phyloP scores from a whole-genome alignment of 2,797 vertebrate genomes.

The Sebastes ruberrimus region DNA sequence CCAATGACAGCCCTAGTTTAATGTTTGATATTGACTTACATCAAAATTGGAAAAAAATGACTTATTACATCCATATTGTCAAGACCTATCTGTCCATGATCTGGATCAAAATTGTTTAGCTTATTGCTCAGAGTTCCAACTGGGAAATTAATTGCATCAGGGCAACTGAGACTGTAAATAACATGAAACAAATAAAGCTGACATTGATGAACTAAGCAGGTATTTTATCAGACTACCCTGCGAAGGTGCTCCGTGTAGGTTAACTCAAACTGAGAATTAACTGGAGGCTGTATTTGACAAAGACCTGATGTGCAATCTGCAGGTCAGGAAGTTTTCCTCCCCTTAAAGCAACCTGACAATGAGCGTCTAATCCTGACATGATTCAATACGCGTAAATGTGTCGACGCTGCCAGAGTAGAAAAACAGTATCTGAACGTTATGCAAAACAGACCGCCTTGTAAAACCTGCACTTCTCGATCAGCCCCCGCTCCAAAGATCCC shows the following conservation, averaged over 20 bases:
- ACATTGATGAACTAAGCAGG: background rate
- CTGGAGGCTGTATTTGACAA: background rate
- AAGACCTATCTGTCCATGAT: background rate
- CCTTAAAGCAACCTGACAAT: background rate
- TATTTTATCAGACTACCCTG: rapidly evolving
- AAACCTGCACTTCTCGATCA: conserved; percentile 43
- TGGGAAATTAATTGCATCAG: background rate
- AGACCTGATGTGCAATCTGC: background rate
- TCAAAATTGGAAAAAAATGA: background rate
- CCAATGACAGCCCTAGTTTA: no score
- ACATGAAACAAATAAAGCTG: background rate
- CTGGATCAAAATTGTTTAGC: background rate
- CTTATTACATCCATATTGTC: background rate
- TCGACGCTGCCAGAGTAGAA: background rate
- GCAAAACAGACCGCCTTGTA: conserved; percentile 39
- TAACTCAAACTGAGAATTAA: background rate
- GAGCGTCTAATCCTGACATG: background rate
- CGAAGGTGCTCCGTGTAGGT: background rate
- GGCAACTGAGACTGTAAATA: background rate
- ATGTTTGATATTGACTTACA: background rate
- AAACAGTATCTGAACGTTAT: background rate
- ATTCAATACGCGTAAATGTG: background rate
- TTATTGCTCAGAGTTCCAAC: background rate
- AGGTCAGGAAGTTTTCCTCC: background rate
- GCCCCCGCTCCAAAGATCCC: conserved; percentile 35